Conservation (phyloP, 2,113 vertebrate species). For the Climacteris rufus region DNA sequence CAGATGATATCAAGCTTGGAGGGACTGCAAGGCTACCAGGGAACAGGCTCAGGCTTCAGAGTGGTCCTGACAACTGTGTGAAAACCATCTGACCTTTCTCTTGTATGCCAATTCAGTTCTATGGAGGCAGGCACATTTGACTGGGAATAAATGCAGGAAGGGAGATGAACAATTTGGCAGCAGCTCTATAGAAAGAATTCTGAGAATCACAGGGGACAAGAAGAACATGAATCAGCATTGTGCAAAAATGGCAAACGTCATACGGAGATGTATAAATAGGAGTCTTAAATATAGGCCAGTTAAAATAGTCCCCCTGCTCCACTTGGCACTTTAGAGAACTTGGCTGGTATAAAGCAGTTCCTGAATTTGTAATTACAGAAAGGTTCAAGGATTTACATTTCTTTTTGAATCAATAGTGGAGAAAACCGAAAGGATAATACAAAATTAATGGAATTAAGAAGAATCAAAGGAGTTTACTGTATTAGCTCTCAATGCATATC, state of each 20-base stretch:
- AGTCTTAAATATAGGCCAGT: constrained; percentile 27
- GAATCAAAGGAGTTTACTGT: not conserved
- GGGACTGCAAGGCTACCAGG: not conserved
- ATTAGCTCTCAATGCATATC: not conserved
- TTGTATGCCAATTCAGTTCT: not conserved
- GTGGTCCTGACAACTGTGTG: not conserved
- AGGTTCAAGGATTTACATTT: not conserved
- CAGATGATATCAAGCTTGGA: not conserved
- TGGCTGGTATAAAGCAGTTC: not conserved
- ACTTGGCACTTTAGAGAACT: not conserved
- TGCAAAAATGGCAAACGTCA: constrained; percentile 10
- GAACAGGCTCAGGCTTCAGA: not conserved
- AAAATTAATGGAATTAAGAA: not conserved
- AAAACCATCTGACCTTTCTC: not conserved
- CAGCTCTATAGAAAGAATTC: not conserved
- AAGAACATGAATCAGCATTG: constrained; percentile 26
- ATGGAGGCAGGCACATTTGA: not conserved
- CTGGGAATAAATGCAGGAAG: not conserved
- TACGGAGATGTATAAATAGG: not conserved
- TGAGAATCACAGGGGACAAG: not conserved
- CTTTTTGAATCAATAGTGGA: not conserved
- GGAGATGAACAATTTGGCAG: not conserved
- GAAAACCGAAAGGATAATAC: not conserved
- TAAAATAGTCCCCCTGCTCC: not conserved
- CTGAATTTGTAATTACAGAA: not conserved